phyloP scores from a whole-genome alignment of 1,140 invertebrate genomes.

The Nephila pilipes region DNA sequence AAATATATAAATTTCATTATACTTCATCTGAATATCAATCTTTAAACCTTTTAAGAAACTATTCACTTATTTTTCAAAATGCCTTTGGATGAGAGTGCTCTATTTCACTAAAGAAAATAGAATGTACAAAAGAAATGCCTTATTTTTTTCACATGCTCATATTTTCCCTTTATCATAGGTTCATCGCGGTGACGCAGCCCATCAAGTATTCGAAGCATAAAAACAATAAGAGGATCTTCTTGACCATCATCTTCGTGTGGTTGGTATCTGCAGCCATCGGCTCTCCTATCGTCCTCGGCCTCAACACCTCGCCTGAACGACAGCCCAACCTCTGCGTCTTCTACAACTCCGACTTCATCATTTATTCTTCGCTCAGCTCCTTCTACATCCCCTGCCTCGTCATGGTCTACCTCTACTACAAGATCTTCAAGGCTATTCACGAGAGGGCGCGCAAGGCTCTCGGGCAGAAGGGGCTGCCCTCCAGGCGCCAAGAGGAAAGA shows the following conservation, averaged over 20 bases:
- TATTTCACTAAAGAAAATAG: too few relatives aligned
- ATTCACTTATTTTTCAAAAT: too few relatives aligned
- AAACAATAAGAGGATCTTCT: conserved; percentile 95
- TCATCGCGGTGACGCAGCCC: conserved; percentile 98
- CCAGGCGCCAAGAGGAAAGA: not conserved
- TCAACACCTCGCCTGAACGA: conserved; percentile 88
- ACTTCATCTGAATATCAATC: too few relatives aligned
- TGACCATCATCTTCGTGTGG: conserved; percentile 98
- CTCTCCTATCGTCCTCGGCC: conserved; percentile 95
- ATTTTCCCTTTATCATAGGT: conserved; percentile 85
- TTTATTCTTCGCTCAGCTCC: conserved; percentile 97
- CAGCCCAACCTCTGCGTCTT: conserved; percentile 88
- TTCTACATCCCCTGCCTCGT: conserved; percentile 99
- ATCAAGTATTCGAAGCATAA: conserved; percentile 99
- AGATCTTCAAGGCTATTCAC: conserved; percentile 91
- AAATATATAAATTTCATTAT: too few relatives aligned
- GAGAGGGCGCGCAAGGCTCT: conserved; percentile 46
- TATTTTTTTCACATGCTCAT: too few relatives aligned
- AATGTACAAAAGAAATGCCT: too few relatives aligned
- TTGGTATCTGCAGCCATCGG: conserved; percentile 97
- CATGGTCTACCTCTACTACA: conserved; percentile 99
- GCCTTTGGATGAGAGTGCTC: too few relatives aligned
- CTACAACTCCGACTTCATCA: conserved; percentile 98
- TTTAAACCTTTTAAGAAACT: too few relatives aligned
- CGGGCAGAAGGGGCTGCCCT: not conserved